Base-by-base conservation (phyloP, 2,888 invertebrate genomes). In the Harpalus rubripes region DNA sequence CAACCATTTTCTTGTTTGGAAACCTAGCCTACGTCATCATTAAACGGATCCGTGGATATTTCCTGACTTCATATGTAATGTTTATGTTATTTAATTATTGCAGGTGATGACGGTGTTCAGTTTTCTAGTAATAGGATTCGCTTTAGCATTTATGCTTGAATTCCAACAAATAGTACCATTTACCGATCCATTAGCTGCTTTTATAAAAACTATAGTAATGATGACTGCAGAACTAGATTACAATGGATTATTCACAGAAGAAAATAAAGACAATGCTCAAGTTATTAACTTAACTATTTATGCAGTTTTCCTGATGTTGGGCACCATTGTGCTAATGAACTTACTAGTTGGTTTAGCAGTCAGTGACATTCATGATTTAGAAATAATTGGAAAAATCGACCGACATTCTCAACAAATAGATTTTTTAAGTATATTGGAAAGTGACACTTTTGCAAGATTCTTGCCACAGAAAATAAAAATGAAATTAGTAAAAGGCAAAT, bases 201-300 rank as follows among this genome's bases (percentile, higher is more conserved):
- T 94, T 0, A 92, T 93, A 16, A 93, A 93, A 87, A 93, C 93
- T 0, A 91, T 93, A 61, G 93, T 93, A 7, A 94, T 94, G 93
- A 93, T 93, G 93, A 93, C 93, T 6, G 93, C 93, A 83, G 94
- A 94, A 87, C 93, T 93, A 76, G 93, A 94, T 86, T 93, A 93
- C 87, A 90, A 87, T 7, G 91, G 91, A 4, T 88, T 93, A 7
- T 93, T 93, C 80, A 92, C 92, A 81, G 89, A 91, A 0, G 88
- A 90, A 85, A 89, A 92, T 86, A 89, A 91, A 0, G 91, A 91
- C 0, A 91, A 91, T 0, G 92, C 91, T 0, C 88, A 92, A 18
- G 88, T 92, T 56, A 89, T 93, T 41, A 91, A 93, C 0, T 90
- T 93, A 76, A 87, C 93, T 0, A 91, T 93, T 39, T 93, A 94